Percentiles rank a stretch among this genome's conserved stretches.
phyloP scores from a whole-genome alignment of 2,113 vertebrate genomes.

The Albula goreensis region DNA sequence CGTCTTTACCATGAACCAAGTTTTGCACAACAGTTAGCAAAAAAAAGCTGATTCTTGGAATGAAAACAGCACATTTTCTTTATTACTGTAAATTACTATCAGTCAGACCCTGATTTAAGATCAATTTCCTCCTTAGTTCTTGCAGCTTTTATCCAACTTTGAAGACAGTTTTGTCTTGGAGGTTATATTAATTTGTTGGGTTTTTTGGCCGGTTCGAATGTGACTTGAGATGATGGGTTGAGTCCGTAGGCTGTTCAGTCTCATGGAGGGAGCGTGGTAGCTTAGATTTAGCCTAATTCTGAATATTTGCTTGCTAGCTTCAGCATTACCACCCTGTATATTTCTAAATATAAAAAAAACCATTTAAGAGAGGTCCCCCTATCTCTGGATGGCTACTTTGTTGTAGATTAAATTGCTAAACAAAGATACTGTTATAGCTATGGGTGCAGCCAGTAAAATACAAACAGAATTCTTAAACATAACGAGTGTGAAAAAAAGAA shows the following conservation, averaged over 20 bases:
- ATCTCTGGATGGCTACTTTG: too few relatives aligned
- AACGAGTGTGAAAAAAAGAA: too few relatives aligned
- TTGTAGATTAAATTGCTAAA: too few relatives aligned
- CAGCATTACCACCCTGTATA: too few relatives aligned
- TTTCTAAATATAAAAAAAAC: too few relatives aligned
- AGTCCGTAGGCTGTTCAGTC: not conserved
- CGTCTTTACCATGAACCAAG: not conserved
- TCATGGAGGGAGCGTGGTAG: too few relatives aligned
- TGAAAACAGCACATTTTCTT: conserved; percentile 10
- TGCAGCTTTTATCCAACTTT: conserved; percentile 25
- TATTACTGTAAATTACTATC: conserved; percentile 26
- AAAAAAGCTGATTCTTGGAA: conserved; percentile 24
- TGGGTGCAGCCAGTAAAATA: too few relatives aligned
- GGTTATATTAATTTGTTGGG: not conserved
- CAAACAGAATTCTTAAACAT: too few relatives aligned
- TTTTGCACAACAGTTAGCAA: not conserved
- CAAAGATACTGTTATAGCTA: too few relatives aligned
- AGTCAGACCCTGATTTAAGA: conserved; percentile 27
- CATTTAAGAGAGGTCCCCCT: too few relatives aligned
- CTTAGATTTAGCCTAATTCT: too few relatives aligned
- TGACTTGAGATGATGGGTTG: not conserved
- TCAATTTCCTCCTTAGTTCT: conserved; percentile 1
- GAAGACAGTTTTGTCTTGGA: conserved; percentile 18
- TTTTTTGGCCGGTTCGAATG: conserved; percentile 15
- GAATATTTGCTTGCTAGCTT: too few relatives aligned